phyloP scores from a whole-genome alignment of 2,797 vertebrate genomes.

The Lagodon rhomboides region DNA sequence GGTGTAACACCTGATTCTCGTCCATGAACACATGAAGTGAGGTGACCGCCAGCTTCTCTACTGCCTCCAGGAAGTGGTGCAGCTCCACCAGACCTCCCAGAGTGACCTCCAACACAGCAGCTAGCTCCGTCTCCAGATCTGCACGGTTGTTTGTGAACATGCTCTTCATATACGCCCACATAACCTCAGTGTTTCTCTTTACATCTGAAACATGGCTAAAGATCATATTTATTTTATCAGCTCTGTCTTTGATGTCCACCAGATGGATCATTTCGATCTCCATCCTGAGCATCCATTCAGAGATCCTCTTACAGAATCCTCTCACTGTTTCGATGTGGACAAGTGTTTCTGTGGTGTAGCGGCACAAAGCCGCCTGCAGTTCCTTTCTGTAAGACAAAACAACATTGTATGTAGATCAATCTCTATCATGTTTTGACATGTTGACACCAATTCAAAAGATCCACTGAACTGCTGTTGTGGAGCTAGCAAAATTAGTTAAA shows the following conservation, averaged over 20 bases:
- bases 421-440: too few relatives aligned
- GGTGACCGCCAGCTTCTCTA: conserved; percentile 82
- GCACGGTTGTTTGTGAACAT: conserved; percentile 43
- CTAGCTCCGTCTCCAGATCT: conserved; percentile 76
- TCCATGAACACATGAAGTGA: conserved; percentile 76
- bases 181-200: conserved; percentile 58
- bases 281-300: conserved; percentile 70
- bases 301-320: conserved; percentile 62
- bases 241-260: conserved; percentile 73
- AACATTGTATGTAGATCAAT: too few relatives aligned
- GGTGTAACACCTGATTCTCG: conserved; percentile 46
- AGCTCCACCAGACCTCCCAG: conserved; percentile 75
- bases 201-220: conserved; percentile 62
- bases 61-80: conserved; percentile 72
- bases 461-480: too few relatives aligned
- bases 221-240: conserved; percentile 45
- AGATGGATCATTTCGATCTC: conserved; percentile 58
- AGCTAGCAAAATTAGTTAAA: too few relatives aligned
- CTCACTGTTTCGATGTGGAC: conserved; percentile 58
- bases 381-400: conserved; percentile 58
- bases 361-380: conserved; percentile 51
- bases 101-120: conserved; percentile 61
- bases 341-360: conserved; percentile 77
- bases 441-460: too few relatives aligned
- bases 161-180: conserved; percentile 64